phyloP scores from a whole-genome alignment of 2,797 vertebrate genomes.

The Bucorvus abyssinicus region DNA sequence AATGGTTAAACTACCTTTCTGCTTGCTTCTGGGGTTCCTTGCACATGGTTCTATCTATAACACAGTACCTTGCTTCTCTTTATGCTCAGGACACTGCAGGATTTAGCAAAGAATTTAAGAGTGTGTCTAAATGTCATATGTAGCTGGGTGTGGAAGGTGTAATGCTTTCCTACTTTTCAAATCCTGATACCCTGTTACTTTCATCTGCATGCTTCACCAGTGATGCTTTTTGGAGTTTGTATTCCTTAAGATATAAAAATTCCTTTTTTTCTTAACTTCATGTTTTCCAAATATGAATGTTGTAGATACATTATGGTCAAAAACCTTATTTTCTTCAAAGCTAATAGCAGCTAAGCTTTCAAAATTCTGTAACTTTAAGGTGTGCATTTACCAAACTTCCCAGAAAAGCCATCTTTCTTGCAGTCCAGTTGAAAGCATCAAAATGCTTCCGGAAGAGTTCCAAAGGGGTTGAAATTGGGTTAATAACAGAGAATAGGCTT shows the following conservation, averaged over 20 bases:
- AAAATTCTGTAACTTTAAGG: neutral
- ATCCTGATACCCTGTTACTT: neutral
- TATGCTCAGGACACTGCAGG: neutral
- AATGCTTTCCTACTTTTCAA: neutral
- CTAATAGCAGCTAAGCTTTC: neutral
- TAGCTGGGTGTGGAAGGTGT: neutral
- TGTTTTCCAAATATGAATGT: neutral
- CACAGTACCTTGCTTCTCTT: neutral
- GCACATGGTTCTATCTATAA: fast-evolving
- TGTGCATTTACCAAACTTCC: neutral
- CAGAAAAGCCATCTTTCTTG: neutral
- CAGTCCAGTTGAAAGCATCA: neutral
- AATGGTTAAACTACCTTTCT: neutral
- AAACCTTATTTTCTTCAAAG: neutral
- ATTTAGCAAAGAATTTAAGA: neutral
- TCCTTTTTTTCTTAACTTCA: neutral
- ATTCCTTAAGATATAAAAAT: neutral
- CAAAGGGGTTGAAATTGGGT: neutral
- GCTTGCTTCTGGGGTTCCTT: neutral
- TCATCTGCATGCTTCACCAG: neutral
- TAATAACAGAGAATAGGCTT: neutral
- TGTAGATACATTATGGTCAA: neutral
- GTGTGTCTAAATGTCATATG: fast-evolving
- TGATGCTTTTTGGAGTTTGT: neutral
- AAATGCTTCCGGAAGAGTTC: neutral